Evolutionary conservation across 2,113 vertebrate genomes (phyloP).

Genomic region (Platysternon megacephalum): DNA sequence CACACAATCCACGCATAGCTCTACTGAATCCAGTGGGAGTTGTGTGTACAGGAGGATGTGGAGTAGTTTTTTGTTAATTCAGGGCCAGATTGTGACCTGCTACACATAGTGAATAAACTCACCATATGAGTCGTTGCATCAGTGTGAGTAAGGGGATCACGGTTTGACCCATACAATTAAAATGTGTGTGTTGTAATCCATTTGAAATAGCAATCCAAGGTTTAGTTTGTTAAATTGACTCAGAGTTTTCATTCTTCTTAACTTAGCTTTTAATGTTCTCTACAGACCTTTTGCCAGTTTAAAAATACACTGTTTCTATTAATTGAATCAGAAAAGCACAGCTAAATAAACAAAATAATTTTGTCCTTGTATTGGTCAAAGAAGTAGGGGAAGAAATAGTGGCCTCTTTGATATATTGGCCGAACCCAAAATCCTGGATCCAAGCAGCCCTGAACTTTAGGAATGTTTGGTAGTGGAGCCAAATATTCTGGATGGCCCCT

Average conservation of each 20-base stretch:
- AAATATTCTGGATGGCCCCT: not conserved
- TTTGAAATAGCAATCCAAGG: not conserved
- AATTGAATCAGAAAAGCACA: constrained; percentile 61
- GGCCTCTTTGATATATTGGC: not conserved
- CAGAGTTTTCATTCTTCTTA: not conserved
- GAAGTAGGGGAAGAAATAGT: constrained; percentile 19
- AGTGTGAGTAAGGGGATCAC: not conserved
- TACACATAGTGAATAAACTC: not conserved
- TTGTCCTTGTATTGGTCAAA: constrained; percentile 35
- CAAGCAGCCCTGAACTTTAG: not conserved
- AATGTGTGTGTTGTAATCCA: fast-evolving
- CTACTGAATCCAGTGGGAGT: not conserved
- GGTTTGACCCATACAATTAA: not conserved
- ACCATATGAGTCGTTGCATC: fast-evolving
- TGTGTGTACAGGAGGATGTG: fast-evolving
- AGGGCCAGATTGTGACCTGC: fast-evolving
- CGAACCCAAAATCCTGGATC: not conserved
- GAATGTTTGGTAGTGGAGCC: not conserved
- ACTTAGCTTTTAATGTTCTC: not conserved
- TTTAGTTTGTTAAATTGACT: not conserved
- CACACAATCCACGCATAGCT: not conserved
- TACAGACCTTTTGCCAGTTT: not conserved
- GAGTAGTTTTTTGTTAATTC: fast-evolving
- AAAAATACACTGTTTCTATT: constrained; percentile 11
- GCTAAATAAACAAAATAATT: constrained; percentile 1